A percentile compares a stretch with the other conserved stretches of the same genome.
Evolutionary conservation across 2,888 invertebrate genomes (phyloP).

Genomic region (Chymomyza procnemis): DNA sequence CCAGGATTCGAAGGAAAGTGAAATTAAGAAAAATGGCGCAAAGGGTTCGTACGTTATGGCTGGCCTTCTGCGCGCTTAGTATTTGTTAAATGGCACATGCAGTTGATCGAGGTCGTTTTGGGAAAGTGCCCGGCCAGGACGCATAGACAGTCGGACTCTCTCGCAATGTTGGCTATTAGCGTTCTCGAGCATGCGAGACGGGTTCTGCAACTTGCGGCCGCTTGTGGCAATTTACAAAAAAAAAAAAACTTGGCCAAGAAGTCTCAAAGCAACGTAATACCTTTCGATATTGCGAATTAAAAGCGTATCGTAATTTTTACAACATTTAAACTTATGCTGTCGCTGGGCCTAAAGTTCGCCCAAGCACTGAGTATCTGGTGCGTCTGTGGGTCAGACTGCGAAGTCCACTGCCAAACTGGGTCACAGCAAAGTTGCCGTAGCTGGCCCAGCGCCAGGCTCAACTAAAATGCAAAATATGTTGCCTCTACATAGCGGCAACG

Average conservation of each 20-base stretch:
- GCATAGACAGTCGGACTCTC: neutral
- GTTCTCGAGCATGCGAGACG: conserved; percentile 32
- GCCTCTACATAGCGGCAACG: neutral
- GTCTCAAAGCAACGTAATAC: neutral
- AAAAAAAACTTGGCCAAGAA: neutral
- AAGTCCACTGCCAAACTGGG: conserved; percentile 22
- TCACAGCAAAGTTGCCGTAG: conserved; percentile 29
- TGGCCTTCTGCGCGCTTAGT: conserved; percentile 35
- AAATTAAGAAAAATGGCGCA: conserved; percentile 68
- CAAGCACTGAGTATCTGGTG: no score
- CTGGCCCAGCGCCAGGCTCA: conserved; percentile 1
- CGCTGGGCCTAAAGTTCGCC: neutral
- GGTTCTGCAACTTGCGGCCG: conserved; percentile 8
- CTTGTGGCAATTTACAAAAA: neutral
- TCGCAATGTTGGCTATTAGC: conserved; percentile 54
- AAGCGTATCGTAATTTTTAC: neutral
- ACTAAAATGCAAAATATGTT: conserved; percentile 42
- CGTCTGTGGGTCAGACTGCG: neutral
- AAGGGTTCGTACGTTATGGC: conserved; percentile 46
- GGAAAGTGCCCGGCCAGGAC: neutral
- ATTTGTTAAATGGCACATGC: conserved; percentile 68
- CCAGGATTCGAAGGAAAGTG: conserved; percentile 38
- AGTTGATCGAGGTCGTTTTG: conserved; percentile 60
- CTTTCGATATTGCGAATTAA: neutral
- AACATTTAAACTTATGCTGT: neutral